phyloP scores from a whole-genome alignment of 1,140 invertebrate species.

The Conus betulinus region DNA sequence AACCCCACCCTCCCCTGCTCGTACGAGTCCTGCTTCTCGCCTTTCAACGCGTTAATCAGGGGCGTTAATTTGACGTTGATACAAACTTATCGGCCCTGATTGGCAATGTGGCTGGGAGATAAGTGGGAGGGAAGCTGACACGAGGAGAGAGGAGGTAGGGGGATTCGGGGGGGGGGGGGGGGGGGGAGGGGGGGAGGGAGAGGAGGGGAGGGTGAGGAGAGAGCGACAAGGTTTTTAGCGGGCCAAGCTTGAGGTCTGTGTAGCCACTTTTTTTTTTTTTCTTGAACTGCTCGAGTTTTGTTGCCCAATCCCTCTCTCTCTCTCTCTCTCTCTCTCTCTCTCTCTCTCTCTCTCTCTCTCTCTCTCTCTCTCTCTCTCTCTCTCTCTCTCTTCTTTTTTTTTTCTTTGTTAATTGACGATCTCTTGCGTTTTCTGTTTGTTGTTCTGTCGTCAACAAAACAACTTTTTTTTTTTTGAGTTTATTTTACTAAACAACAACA shows the following conservation, averaged over 20 bases:
- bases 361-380: too few relatives aligned
- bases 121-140: constrained; percentile 15
- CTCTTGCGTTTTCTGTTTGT: too few relatives aligned
- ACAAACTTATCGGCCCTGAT: constrained; percentile 38
- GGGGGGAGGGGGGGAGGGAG: neutral
- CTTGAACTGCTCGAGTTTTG: neutral
- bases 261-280: neutral
- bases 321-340: too few relatives aligned
- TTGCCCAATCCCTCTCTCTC: too few relatives aligned
- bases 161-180: neutral
- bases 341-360: too few relatives aligned
- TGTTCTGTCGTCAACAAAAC: too few relatives aligned
- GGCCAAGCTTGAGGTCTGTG: neutral
- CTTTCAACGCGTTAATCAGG: constrained; percentile 38
- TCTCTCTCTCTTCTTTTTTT: too few relatives aligned
- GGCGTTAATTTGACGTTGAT: constrained; percentile 43
- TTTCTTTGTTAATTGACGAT: too few relatives aligned
- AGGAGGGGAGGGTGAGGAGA: neutral
- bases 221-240: too few relatives aligned
- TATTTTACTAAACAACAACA: too few relatives aligned
- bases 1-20: too few relatives aligned
- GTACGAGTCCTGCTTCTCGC: constrained; percentile 12
- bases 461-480: too few relatives aligned
- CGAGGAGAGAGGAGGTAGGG: neutral
- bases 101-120: constrained; percentile 24